phyloP scores from a whole-genome alignment of 2,888 invertebrate species.

The Drosophila putrida region DNA sequence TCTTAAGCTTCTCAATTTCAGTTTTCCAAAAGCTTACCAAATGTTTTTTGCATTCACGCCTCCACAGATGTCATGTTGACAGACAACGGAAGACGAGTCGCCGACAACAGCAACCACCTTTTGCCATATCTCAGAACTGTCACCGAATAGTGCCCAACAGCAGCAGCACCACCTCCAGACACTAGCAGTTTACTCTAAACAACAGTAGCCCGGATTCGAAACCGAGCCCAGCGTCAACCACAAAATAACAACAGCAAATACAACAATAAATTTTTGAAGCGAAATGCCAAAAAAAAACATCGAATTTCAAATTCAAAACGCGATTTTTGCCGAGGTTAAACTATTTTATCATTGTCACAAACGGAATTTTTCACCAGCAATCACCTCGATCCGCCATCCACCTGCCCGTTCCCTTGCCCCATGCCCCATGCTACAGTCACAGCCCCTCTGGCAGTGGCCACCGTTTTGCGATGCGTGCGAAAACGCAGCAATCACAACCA shows the following conservation, averaged over 20 bases:
- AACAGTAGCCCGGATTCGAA: slow-evolving; percentile 64
- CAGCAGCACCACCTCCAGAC: slow-evolving; percentile 35
- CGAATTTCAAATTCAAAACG: slow-evolving; percentile 84
- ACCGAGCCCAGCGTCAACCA: slow-evolving; percentile 18
- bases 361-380: slow-evolving; percentile 82
- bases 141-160: slow-evolving; percentile 64
- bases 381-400: slow-evolving; percentile 70
- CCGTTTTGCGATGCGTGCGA: slow-evolving; percentile 76
- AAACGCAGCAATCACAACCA: slow-evolving; percentile 72
- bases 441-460: slow-evolving; percentile 47
- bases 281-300: slow-evolving; percentile 65
- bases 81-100: slow-evolving; percentile 25
- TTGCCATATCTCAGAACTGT: slow-evolving; percentile 52
- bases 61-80: slow-evolving; percentile 49
- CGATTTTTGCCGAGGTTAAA: slow-evolving; percentile 84
- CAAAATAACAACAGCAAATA: slow-evolving; percentile 50
- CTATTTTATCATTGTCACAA: slow-evolving; percentile 85
- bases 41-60: slow-evolving; percentile 46
- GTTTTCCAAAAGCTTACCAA: slow-evolving; percentile 1
- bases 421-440: slow-evolving; percentile 18
- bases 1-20: neutral
- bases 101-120: slow-evolving; percentile 8
- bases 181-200: slow-evolving; percentile 25
- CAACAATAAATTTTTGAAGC: slow-evolving; percentile 60
- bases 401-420: slow-evolving; percentile 41